These are phyloP conservation scores for Regulus satrapa DNA, from an alignment of 2,113 vertebrate species.

Conservation along the genomic window DNA sequence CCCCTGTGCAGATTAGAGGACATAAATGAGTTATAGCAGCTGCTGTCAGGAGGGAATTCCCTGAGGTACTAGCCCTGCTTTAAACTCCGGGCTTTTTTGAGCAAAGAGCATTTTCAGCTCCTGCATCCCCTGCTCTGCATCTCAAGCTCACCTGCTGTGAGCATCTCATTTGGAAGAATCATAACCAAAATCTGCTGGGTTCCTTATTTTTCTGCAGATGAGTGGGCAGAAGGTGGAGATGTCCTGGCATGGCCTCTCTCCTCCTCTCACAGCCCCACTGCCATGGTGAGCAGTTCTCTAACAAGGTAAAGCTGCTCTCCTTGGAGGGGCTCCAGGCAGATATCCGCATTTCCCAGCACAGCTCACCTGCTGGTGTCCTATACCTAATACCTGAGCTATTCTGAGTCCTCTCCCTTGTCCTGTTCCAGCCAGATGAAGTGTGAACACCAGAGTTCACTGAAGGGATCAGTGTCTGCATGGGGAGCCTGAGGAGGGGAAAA, in stretches of 20 bases:
- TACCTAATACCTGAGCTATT: too few relatives aligned
- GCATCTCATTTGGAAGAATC: not conserved
- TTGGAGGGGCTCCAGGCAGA: not conserved
- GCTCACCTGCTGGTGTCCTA: not conserved
- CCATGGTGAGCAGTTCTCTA: not conserved
- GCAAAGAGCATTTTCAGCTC: not conserved
- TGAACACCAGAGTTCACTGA: not conserved
- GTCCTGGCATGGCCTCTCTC: not conserved
- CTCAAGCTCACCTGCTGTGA: not conserved
- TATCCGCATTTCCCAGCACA: not conserved
- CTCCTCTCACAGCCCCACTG: not conserved
- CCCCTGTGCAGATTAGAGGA: not conserved
- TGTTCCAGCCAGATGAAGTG: not conserved
- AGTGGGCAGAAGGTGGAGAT: not conserved
- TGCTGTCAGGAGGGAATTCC: not conserved
- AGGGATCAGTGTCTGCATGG: not conserved
- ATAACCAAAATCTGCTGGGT: not conserved
- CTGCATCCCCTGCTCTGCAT: not conserved
- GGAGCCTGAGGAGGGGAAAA: not conserved
- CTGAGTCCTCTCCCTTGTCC: too few relatives aligned
- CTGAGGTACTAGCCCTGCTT: not conserved
- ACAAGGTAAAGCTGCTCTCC: not conserved
- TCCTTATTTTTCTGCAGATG: not conserved
- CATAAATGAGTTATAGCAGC: not conserved
- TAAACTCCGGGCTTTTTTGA: not conserved